Base-by-base conservation (phyloP, 2,888 invertebrate species). In the Orthonychiurus folsomi region DNA sequence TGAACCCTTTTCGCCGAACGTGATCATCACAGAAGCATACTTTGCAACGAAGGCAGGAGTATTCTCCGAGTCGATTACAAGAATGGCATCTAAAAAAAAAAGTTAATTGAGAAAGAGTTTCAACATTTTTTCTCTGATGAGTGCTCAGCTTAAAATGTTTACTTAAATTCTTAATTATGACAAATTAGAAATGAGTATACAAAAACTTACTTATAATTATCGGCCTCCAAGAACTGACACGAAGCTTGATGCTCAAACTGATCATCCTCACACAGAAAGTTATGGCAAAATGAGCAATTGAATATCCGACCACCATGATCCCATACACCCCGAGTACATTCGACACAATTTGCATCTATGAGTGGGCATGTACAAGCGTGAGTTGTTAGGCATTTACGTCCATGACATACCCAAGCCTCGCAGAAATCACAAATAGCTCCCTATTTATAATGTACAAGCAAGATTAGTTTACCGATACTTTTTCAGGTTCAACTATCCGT, bases 171-270 rank as follows among this genome's bases (percentile, higher is more conserved):
- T n/a, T n/a, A n/a, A n/a, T n/a, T n/a, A n/a, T n/a, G n/a, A n/a
- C n/a, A n/a, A n/a, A n/a, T n/a, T n/a, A n/a, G n/a, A n/a, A n/a
- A n/a, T n/a, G n/a, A n/a, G n/a, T n/a, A n/a, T n/a, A n/a, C n/a
- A n/a, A n/a, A n/a, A n/a, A n/a, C n/a, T n/a, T n/a, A n/a, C n/a
- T 96, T 96, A 77, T 88, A 93, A 73, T 86, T 93, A 79, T 96
- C 96, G 0, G 93, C 87, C 76, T 96, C 95, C 3, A 96, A 80
- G 64, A 93, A 89, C 81, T 96, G 94, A 76, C 94, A 95, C 0
- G 90, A 92, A 2, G 95, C 95, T 79, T 96, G 96, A 79, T 96
- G 95, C 79, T 96, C 95, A 79, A 93, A 93, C 78, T 93, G 93
- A 78, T 93, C 93, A 78, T 93, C 93, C 79, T 93, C 93, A 77